Evolutionary conservation across 2,113 vertebrate genomes (phyloP).

Genomic region (Brachypteracias leptosomus): DNA sequence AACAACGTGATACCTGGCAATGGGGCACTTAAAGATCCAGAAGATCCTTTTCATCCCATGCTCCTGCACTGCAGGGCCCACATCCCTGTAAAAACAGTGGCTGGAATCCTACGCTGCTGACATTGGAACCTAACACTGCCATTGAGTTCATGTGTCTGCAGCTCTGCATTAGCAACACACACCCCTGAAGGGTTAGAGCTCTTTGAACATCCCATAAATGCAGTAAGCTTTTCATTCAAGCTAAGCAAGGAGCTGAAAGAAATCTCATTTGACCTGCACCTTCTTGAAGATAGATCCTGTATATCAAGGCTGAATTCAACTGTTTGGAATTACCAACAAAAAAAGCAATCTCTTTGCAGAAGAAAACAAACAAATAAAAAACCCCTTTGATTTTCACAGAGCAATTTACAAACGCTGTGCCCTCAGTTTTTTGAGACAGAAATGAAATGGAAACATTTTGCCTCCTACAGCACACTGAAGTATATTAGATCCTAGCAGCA

Average conservation of each 20-base stretch:
- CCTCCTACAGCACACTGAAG: background rate
- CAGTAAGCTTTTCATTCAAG: background rate
- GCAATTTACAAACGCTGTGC: background rate
- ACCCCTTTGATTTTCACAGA: background rate
- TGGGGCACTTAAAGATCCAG: background rate
- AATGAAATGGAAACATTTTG: background rate
- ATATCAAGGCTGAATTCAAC: background rate
- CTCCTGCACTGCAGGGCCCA: background rate
- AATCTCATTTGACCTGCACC: background rate
- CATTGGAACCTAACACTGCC: accelerated
- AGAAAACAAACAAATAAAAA: background rate
- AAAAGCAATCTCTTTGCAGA: background rate
- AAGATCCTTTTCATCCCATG: background rate
- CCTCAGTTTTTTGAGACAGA: background rate
- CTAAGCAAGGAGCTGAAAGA: background rate
- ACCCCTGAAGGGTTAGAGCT: background rate
- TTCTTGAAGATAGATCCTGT: background rate
- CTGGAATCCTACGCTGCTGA: background rate
- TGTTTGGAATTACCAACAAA: background rate
- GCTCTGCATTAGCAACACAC: background rate
- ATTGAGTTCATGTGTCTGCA: background rate
- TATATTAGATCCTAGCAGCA: background rate
- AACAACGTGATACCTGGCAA: background rate
- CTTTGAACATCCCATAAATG: background rate
- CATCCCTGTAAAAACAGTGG: background rate